A percentile compares a stretch with the other conserved stretches of the same genome.
Conservation (phyloP, 2,113 vertebrate species). For the Embiotoca jacksoni region DNA sequence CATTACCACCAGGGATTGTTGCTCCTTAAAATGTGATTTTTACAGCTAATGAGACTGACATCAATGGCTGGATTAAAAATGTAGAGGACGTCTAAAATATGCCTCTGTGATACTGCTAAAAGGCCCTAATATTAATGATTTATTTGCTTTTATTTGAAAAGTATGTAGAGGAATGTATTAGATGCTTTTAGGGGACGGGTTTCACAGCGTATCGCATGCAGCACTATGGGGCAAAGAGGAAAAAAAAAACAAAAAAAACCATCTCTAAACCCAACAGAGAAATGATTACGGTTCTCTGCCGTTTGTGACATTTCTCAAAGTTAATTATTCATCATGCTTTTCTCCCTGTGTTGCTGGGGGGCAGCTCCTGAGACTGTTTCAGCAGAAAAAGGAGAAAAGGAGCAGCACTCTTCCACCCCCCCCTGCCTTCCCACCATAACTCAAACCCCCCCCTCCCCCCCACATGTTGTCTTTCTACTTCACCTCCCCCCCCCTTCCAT, state of each 20-base stretch:
- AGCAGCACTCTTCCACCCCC: constrained; percentile 63
- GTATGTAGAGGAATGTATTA: constrained; percentile 64
- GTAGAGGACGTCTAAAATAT: constrained; percentile 54
- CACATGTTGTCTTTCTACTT: constrained; percentile 40
- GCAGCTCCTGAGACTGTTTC: constrained; percentile 72
- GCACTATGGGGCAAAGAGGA: constrained; percentile 59
- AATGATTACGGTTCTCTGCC: constrained; percentile 77
- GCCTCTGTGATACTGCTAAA: constrained; percentile 61
- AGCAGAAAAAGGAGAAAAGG: constrained; percentile 55
- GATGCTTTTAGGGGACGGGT: constrained; percentile 74
- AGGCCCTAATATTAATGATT: constrained; percentile 80
- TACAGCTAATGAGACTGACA: constrained; percentile 77
- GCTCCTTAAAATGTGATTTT: constrained; percentile 61
- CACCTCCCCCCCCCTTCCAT: neutral
- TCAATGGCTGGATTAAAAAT: constrained; percentile 73
- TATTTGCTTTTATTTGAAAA: constrained; percentile 80
- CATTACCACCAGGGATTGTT: constrained; percentile 56
- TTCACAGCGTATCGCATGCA: constrained; percentile 21
- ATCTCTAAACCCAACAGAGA: constrained; percentile 74
- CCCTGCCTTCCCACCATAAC: constrained; percentile 38
- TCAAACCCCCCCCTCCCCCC: constrained; percentile 53
- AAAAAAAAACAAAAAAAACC: constrained; percentile 59
- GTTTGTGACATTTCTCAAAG: constrained; percentile 79
- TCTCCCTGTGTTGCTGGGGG: constrained; percentile 75
- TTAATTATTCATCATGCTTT: constrained; percentile 86